Conservation (phyloP, 2,888 invertebrate genomes). For the Chymomyza procnemis region DNA sequence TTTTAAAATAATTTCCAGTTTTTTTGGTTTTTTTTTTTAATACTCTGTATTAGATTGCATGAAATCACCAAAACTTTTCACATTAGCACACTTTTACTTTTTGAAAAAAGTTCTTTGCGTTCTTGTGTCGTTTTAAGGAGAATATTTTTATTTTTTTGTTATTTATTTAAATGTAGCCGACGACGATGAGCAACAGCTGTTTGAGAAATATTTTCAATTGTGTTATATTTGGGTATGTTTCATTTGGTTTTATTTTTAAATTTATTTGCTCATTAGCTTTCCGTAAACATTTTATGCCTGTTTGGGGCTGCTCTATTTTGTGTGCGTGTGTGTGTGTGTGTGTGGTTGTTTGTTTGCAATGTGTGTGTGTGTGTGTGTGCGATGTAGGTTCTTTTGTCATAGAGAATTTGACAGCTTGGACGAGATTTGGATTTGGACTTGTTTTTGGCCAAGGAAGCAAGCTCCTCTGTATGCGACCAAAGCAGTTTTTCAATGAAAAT, state of each 20-base stretch:
- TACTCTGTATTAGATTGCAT: constrained; percentile 55
- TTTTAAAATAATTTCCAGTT: constrained; percentile 71
- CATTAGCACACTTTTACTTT: constrained; percentile 53
- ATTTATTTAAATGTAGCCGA: constrained; percentile 54
- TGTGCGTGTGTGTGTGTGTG: neutral
- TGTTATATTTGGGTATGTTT: constrained; percentile 68
- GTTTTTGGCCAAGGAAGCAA: constrained; percentile 10
- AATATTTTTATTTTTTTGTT: constrained; percentile 11
- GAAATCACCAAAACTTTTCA: constrained; percentile 65
- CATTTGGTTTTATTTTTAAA: constrained; percentile 69
- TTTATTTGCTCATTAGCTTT: constrained; percentile 66
- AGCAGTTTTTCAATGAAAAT: constrained; percentile 3
- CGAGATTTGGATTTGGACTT: too few species aligned
- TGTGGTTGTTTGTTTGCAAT: neutral
- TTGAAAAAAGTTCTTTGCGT: neutral
- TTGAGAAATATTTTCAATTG: constrained; percentile 61
- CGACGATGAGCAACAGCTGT: constrained; percentile 70
- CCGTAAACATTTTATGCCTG: constrained; percentile 13
- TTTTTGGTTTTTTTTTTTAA: constrained; percentile 26
- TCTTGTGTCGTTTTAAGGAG: too few species aligned
- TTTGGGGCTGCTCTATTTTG: constrained; percentile 11
- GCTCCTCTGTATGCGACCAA: constrained; percentile 25
- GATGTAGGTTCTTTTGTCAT: constrained; percentile 63
- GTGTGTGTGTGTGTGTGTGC: too few species aligned
- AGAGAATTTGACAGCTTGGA: neutral